Evolutionary conservation across 2,113 vertebrate genomes (phyloP).

Genomic region (Bettongia penicillata): DNA sequence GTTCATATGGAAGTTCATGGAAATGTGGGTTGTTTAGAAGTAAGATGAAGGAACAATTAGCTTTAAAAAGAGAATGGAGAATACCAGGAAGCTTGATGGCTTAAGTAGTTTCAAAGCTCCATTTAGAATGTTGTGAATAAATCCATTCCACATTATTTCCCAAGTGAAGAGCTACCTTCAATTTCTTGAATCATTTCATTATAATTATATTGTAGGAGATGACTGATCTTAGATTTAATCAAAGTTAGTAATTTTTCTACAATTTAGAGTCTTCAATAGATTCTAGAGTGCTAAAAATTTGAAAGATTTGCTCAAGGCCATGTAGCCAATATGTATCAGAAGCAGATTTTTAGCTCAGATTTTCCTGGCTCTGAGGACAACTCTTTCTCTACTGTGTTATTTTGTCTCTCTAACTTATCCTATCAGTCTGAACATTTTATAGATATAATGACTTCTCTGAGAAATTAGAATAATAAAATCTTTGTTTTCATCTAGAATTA

Average conservation of each 20-base stretch:
- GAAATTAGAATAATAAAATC: background rate
- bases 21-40: background rate
- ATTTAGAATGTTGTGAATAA: background rate
- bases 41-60: background rate
- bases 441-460: background rate
- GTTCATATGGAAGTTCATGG: background rate
- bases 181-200: no score
- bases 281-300: background rate
- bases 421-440: background rate
- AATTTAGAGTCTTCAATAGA: background rate
- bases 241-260: background rate
- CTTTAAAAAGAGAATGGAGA: background rate
- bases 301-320: background rate
- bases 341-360: background rate
- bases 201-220: no score
- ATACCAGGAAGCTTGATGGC: background rate
- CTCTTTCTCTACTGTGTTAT: background rate
- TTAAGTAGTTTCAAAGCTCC: background rate
- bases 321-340: background rate
- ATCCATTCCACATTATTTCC: background rate
- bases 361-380: background rate
- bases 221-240: no score
- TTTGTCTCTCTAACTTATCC: background rate
- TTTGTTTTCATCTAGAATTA: background rate
- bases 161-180: background rate